Evolutionary conservation across 2,797 vertebrate genomes (phyloP), one percentile per base, ranked within the genome.

Genomic region (Microtus agrestis): DNA sequence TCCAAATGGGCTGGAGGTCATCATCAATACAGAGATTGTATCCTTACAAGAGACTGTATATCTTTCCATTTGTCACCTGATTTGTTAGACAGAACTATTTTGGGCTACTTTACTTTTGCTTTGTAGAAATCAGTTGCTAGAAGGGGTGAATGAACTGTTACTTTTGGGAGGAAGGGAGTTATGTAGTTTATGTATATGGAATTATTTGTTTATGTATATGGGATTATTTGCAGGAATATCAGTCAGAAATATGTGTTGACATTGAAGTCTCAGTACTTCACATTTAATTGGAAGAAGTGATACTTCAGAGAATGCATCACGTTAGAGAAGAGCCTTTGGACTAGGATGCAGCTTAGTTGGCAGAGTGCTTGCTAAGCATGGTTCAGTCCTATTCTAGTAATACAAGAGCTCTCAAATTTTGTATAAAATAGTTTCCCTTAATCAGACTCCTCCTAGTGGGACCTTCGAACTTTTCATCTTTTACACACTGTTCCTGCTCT

Each of bases 11-110:
- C 98, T 99, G 87, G 99, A 99, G 98, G 99, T 99, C 98, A 99
- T 99, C 98, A 98, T 99, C 87, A 99, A 99, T 98, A 99, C 99
- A 3, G 99, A 99, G 98, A 99, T 99, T 85, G 99, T 99, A 99
- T 99, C 99, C 99, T 99, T 96, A 84, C 3, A 61, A 27, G 37
- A 27, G 37, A 73, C 25, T 11, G 3, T 59, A 27, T 6, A 59
- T 73, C 87, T 67, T 92, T 48, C 54, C 21, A 12, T 71, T 63
- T 94, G 48, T 88, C 77, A 43, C 23, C 73, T 94, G 34, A 65
- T 67, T 91, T 93, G 9, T 92, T 79, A 84, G 76, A 9, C 71
- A 95, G 40, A 90, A 76, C 85, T 79, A 73, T 86, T 51, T 86
- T 4, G 25, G 63, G 19, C 29, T 85, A 61, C 40, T 48, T 85